A percentile compares a stretch with the other conserved stretches of the same genome.
Conservation (phyloP, 1,140 invertebrate species). For the Tetramorium simillimum region DNA sequence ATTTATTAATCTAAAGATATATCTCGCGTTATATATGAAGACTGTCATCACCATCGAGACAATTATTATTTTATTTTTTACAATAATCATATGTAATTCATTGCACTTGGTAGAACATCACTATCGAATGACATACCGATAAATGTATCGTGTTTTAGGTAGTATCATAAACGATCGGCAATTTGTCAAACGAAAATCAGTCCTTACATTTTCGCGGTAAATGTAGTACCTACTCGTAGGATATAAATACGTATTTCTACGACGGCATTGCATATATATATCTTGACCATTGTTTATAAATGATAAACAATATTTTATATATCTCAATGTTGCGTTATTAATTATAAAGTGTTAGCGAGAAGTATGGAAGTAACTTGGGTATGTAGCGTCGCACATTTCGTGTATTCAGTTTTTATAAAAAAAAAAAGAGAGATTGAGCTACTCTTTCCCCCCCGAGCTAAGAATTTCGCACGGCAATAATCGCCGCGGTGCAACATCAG, state of each 20-base stretch:
- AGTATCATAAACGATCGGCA: conserved; percentile 68
- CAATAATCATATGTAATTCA: conserved; percentile 35
- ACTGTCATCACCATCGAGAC: conserved; percentile 7
- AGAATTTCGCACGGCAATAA: not conserved
- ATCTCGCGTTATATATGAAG: not conserved
- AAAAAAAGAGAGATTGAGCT: too few relatives aligned
- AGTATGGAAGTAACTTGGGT: conserved; percentile 33
- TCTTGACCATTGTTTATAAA: conserved; percentile 74
- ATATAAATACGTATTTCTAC: conserved; percentile 64
- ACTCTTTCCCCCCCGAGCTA: not conserved
- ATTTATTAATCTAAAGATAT: conserved; percentile 7
- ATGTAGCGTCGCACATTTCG: not conserved
- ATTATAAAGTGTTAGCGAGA: conserved; percentile 31
- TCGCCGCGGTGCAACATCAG: not conserved
- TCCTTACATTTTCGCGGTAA: conserved; percentile 70
- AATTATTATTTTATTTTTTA: conserved; percentile 8
- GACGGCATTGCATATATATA: conserved; percentile 57
- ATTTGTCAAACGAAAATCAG: conserved; percentile 50
- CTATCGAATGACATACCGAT: conserved; percentile 47
- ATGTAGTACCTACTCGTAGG: conserved; percentile 68
- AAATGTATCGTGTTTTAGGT: conserved; percentile 52
- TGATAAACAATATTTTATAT: conserved; percentile 74
- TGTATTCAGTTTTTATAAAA: not conserved
- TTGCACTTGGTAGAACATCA: conserved; percentile 29
- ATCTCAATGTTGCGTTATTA: conserved; percentile 12